A percentile compares a stretch with the other conserved stretches of the same genome.
Conservation (phyloP, 2,888 invertebrate species). For the Alloscopus bannaensis region DNA sequence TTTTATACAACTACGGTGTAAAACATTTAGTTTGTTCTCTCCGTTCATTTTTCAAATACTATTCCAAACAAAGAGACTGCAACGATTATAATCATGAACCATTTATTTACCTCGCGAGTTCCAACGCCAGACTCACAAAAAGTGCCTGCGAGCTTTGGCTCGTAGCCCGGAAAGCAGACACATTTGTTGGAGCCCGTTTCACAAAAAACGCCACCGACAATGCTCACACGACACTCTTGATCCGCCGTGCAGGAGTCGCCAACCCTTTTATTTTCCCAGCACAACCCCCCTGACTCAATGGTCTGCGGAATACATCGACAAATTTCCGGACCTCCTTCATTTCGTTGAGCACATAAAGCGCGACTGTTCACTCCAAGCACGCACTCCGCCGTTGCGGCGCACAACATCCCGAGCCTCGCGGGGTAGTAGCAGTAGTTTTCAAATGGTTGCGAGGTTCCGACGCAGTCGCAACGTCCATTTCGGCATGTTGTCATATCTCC, state of each 20-base stretch:
- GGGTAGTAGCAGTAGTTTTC: slow-evolving; percentile 27
- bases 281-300: background rate
- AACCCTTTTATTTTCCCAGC: slow-evolving; percentile 24
- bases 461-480: no score
- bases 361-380: slow-evolving; percentile 15
- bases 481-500: no score
- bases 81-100: no score
- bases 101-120: no score
- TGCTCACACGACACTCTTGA: slow-evolving; percentile 40
- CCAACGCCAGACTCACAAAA: no score
- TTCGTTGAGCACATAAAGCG: background rate
- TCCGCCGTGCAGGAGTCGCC: slow-evolving; percentile 31
- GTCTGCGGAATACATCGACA: slow-evolving; percentile 30
- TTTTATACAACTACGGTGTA: no score
- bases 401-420: slow-evolving; percentile 15
- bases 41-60: no score
- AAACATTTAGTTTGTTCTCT: no score
- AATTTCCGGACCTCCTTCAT: background rate
- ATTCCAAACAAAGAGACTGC: no score
- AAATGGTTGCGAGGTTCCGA: background rate
- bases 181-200: slow-evolving; percentile 18
- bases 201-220: slow-evolving; percentile 29
- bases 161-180: slow-evolving; percentile 22
- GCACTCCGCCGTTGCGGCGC: slow-evolving; percentile 25
- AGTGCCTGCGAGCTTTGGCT: background rate